Conservation (phyloP, 2,888 invertebrate genomes). For the Hofmannophila pseudospretella region DNA sequence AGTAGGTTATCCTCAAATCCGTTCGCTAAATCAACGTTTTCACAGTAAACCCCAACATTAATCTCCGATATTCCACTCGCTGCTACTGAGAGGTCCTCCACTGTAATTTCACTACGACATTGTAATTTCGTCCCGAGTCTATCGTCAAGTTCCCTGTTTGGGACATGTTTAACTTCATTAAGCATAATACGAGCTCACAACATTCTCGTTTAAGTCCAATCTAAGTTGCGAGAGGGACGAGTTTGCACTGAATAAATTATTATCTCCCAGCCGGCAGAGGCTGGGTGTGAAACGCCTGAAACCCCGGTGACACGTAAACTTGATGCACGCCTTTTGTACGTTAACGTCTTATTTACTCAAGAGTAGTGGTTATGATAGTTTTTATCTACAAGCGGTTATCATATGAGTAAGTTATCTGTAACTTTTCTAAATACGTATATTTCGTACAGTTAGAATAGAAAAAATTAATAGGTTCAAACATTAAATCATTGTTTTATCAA, state of each 20-base stretch:
- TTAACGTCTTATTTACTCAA: not conserved
- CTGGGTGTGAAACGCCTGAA: slow-evolving; percentile 34
- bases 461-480: no score
- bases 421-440: no score
- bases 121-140: slow-evolving; percentile 44
- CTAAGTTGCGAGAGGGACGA: slow-evolving; percentile 67
- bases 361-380: no score
- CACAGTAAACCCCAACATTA: slow-evolving; percentile 25
- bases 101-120: slow-evolving; percentile 19
- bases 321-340: not conserved
- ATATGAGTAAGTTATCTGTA: no score
- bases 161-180: slow-evolving; percentile 75
- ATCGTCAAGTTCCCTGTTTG: slow-evolving; percentile 50
- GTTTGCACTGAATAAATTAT: slow-evolving; percentile 76
- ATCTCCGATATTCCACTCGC: slow-evolving; percentile 13
- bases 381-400: no score
- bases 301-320: slow-evolving; percentile 20
- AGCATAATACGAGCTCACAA: slow-evolving; percentile 67
- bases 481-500: no score
- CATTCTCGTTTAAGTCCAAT: slow-evolving; percentile 77
- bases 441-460: no score
- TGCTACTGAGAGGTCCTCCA: slow-evolving; percentile 4
- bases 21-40: slow-evolving; percentile 20
- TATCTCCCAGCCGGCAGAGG: slow-evolving; percentile 58
- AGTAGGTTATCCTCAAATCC: slow-evolving; percentile 1